Conservation (phyloP, 2,113 vertebrate species). For the Daboia siamensis region DNA sequence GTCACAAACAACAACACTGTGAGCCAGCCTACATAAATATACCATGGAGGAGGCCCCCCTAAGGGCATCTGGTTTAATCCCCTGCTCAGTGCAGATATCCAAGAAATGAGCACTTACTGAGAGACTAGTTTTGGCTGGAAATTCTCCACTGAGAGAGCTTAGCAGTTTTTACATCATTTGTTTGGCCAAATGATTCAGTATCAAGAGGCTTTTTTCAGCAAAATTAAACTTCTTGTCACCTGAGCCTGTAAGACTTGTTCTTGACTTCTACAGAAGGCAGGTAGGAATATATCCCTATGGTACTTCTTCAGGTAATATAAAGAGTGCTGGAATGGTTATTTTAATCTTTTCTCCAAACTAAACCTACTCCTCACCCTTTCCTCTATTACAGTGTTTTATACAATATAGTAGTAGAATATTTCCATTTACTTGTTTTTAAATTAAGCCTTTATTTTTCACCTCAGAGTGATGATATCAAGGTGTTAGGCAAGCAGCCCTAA, state of each 20-base stretch:
- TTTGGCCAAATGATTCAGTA: neutral
- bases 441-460: neutral
- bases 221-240: neutral
- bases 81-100: neutral
- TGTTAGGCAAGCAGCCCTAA: too few species aligned
- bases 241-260: neutral
- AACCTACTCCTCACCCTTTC: neutral
- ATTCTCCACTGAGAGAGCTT: neutral
- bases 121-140: neutral
- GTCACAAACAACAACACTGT: neutral
- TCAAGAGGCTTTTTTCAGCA: neutral
- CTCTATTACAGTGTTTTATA: neutral
- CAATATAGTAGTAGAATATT: neutral
- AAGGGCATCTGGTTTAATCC: neutral
- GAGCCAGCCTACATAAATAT: neutral
- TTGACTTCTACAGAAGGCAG: neutral
- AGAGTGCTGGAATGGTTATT: neutral
- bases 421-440: neutral
- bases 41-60: neutral
- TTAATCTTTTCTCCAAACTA: neutral
- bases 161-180: neutral
- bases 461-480: neutral
- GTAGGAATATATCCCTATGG: neutral
- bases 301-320: neutral
- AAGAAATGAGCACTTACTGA: neutral